phyloP scores from a whole-genome alignment of 2,797 vertebrate species.

The Cetoscarus ocellatus region DNA sequence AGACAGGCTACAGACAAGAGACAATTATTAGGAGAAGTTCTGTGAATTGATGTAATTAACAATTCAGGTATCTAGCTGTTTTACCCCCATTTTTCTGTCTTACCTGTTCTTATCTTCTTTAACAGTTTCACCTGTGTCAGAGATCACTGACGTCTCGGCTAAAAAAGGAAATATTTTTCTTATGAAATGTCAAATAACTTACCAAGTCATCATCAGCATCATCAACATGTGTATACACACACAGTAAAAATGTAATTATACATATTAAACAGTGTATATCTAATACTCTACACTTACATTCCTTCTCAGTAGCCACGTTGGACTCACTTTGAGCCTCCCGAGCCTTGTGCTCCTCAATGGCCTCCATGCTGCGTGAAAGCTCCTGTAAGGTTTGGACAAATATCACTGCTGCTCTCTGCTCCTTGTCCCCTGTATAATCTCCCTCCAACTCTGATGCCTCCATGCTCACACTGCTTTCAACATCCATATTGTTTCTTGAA shows the following conservation, averaged over 20 bases:
- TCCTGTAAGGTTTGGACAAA: constrained; percentile 72
- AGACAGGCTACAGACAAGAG: constrained; percentile 82
- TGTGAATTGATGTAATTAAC: not conserved
- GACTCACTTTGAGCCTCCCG: constrained; percentile 66
- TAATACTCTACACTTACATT: constrained; percentile 59
- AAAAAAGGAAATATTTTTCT: constrained; percentile 10
- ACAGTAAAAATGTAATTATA: not conserved
- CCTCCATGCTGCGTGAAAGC: constrained; percentile 64
- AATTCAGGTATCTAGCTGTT: not conserved
- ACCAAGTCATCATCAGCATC: not conserved
- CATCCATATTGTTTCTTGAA: constrained; percentile 15
- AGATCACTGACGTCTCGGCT: constrained; percentile 67
- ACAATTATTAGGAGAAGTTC: constrained; percentile 10
- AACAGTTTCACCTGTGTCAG: constrained; percentile 54
- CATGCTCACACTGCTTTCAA: constrained; percentile 1
- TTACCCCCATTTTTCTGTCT: not conserved
- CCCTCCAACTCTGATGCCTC: constrained; percentile 8
- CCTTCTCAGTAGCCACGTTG: constrained; percentile 56
- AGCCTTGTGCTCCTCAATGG: constrained; percentile 55
- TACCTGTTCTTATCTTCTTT: constrained; percentile 77
- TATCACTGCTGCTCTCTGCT: not conserved
- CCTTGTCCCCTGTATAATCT: not conserved
- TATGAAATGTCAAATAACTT: not conserved
- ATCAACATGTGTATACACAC: not conserved
- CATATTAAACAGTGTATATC: not conserved